phyloP scores from a whole-genome alignment of 1,140 invertebrate species.

The Hirudo medicinalis region DNA sequence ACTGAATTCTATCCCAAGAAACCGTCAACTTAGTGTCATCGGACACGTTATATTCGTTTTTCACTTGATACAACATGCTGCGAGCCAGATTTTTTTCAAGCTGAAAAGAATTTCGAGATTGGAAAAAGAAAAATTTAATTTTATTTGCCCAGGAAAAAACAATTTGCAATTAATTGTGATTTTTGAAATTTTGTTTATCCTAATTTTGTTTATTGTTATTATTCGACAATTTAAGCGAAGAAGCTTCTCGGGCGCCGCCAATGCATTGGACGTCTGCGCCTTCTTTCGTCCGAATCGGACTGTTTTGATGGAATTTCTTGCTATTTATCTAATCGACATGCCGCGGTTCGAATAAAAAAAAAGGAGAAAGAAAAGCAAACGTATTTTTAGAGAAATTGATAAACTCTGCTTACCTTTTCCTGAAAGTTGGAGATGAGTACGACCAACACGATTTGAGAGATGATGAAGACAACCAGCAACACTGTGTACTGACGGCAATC shows the following conservation, averaged over 20 bases:
- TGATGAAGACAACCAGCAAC: background rate
- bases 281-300: too few species aligned
- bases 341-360: too few species aligned
- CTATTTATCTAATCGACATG: too few species aligned
- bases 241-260: too few species aligned
- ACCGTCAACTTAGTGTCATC: background rate
- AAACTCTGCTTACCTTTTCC: background rate
- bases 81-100: slow-evolving; percentile 8
- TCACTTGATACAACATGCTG: slow-evolving; percentile 17
- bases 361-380: too few species aligned
- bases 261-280: background rate
- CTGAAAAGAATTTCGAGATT: slow-evolving; percentile 11
- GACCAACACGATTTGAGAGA: slow-evolving; percentile 1
- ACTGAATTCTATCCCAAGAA: slow-evolving; percentile 5
- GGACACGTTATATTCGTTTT: slow-evolving; percentile 11
- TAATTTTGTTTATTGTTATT: too few species aligned
- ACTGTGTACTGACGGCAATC: background rate
- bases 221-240: too few species aligned
- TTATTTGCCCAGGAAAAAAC: background rate
- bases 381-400: background rate
- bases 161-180: background rate
- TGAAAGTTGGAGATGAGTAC: background rate
- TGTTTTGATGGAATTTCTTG: too few species aligned
- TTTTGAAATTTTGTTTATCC: background rate
- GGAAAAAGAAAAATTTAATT: background rate